phyloP scores from a whole-genome alignment of 2,113 vertebrate species.

The Glaucomys volans region DNA sequence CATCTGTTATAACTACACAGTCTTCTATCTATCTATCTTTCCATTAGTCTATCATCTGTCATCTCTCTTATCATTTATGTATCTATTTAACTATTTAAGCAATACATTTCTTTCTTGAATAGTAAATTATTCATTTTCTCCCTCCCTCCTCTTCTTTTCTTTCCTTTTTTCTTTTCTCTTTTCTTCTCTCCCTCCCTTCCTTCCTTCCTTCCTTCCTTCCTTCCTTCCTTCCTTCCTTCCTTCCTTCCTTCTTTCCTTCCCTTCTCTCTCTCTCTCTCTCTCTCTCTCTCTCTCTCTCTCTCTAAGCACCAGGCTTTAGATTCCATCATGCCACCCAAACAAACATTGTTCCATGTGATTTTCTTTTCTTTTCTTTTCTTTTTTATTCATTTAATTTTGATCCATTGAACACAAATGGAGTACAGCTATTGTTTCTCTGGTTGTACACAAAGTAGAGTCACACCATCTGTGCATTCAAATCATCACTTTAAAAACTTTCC shows the following conservation, averaged over 20 bases:
- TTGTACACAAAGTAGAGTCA: too few species aligned
- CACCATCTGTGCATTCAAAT: too few species aligned
- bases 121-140: not conserved
- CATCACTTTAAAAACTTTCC: not conserved
- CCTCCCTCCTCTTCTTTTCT: rapidly evolving
- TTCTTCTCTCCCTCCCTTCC: not conserved
- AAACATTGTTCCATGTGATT: not conserved
- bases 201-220: too few species aligned
- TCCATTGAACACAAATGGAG: too few species aligned
- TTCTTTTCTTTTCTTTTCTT: too few species aligned
- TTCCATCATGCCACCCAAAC: not conserved
- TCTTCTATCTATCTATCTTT: not conserved
- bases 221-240: not conserved
- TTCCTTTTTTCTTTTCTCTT: not conserved
- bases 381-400: too few species aligned
- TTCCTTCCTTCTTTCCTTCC: too few species aligned
- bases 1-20: not conserved
- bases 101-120: not conserved
- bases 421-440: too few species aligned
- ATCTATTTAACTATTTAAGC: not conserved
- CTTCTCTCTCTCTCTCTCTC: not conserved
- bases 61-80: not conserved
- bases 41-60: too few species aligned
- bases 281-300: not conserved
- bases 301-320: not conserved